phyloP scores from a whole-genome alignment of 2,797 vertebrate species.

The Leptatherina wallacei region DNA sequence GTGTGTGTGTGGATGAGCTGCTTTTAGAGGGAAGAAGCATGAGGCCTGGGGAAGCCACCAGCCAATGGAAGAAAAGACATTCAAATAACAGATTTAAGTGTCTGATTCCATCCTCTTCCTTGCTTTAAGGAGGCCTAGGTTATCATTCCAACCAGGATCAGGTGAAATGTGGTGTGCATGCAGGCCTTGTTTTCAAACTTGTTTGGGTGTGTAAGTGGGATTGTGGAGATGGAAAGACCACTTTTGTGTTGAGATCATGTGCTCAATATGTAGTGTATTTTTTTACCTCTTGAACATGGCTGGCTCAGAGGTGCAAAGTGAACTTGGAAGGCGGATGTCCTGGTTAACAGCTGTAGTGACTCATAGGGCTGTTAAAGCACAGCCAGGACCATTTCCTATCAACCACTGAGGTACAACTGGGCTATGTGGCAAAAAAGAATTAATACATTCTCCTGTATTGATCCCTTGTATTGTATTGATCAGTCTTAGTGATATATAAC shows the following conservation, averaged over 20 bases:
- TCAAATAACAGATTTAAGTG: conserved; percentile 14
- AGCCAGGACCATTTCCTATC: not conserved
- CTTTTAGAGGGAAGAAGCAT: conserved; percentile 25
- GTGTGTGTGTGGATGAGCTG: conserved; percentile 33
- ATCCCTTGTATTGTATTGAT: too few species aligned
- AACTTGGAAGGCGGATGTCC: conserved; percentile 23
- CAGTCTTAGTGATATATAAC: not conserved
- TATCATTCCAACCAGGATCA: not conserved
- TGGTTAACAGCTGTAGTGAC: conserved; percentile 16
- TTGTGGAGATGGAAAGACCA: not conserved
- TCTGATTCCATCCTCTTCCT: conserved; percentile 5
- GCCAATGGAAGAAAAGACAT: conserved; percentile 29
- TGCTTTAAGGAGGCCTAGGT: not conserved
- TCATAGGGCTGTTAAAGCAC: conserved; percentile 17
- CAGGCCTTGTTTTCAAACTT: not conserved
- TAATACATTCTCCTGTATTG: too few species aligned
- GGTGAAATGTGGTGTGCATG: not conserved
- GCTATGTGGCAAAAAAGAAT: too few species aligned
- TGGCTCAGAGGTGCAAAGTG: conserved; percentile 25
- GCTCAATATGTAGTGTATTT: not conserved
- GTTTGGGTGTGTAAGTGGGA: not conserved
- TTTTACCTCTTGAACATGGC: not conserved
- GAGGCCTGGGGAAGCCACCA: conserved; percentile 1
- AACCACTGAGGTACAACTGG: too few species aligned
- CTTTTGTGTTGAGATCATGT: conserved; percentile 5